Evolutionary conservation across 1,140 invertebrate species (phyloP).

Genomic region (Drosophila orosa): DNA sequence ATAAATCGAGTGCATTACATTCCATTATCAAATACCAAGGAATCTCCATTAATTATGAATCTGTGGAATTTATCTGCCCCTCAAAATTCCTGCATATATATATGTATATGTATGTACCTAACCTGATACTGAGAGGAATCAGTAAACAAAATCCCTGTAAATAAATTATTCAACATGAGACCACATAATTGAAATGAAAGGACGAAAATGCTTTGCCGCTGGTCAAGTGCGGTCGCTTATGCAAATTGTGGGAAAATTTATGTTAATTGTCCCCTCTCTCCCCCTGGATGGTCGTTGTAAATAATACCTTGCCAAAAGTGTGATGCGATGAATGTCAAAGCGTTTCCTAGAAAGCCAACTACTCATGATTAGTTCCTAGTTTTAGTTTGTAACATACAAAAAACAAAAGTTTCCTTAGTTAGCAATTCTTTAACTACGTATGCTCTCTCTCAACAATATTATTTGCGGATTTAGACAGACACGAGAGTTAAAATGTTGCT

Average conservation of each 20-base stretch:
- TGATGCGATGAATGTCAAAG: slow-evolving; percentile 23
- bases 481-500: slow-evolving; percentile 1
- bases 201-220: slow-evolving; percentile 24
- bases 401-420: slow-evolving; percentile 39
- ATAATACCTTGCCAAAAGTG: slow-evolving; percentile 24
- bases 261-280: not conserved
- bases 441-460: slow-evolving; percentile 22
- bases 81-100: not conserved
- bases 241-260: slow-evolving; percentile 28
- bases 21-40: not conserved
- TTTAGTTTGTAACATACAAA: slow-evolving; percentile 37
- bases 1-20: not conserved
- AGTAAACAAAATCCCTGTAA: slow-evolving; percentile 20
- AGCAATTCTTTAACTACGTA: slow-evolving; percentile 26
- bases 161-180: slow-evolving; percentile 32
- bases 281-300: slow-evolving; percentile 13
- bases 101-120: too few relatives aligned
- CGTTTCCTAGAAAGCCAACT: slow-evolving; percentile 9
- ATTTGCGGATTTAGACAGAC: not conserved
- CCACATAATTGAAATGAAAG: slow-evolving; percentile 21
- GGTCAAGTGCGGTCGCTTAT: slow-evolving; percentile 39
- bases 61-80: slow-evolving; percentile 1
- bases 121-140: not conserved
- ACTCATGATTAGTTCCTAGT: slow-evolving; percentile 25
- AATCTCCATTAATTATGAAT: not conserved